A percentile compares a stretch with the other conserved stretches of the same genome.
Evolutionary conservation across 2,888 invertebrate species (phyloP).

Genomic region (Sycophila texana): DNA sequence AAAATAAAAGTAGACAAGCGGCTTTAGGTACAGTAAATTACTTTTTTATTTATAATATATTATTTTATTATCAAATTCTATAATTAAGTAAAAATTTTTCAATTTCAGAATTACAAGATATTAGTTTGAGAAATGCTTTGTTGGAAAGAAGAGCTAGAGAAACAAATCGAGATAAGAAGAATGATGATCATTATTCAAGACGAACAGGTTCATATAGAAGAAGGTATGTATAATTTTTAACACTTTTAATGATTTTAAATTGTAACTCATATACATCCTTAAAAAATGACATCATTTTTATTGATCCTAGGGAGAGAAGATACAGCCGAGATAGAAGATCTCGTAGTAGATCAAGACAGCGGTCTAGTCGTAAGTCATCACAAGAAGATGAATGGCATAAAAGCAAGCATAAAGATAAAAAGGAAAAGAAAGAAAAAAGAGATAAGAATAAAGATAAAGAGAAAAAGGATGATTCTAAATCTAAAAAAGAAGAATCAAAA

Average conservation of each 20-base stretch:
- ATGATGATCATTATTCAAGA: conserved; percentile 54
- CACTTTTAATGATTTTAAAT: conserved; percentile 23
- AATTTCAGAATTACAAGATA: conserved; percentile 49
- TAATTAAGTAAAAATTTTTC: not conserved
- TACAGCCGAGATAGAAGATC: conserved; percentile 54
- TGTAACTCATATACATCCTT: not conserved
- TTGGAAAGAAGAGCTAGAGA: conserved; percentile 61
- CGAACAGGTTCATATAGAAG: conserved; percentile 47
- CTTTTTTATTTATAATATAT: not conserved
- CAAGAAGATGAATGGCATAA: conserved; percentile 55
- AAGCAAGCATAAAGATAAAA: conserved; percentile 57
- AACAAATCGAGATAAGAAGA: conserved; percentile 61
- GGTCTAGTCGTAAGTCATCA: conserved; percentile 49
- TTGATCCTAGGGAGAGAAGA: conserved; percentile 45
- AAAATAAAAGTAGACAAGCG: conserved; percentile 67
- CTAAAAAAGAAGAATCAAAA: conserved; percentile 55
- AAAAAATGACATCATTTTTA: not conserved
- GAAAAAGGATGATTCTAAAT: conserved; percentile 56
- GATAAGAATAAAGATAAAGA: conserved; percentile 55
- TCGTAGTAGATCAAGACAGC: conserved; percentile 54
- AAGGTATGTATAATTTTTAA: conserved; percentile 25
- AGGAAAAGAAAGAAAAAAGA: conserved; percentile 57
- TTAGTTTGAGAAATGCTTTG: conserved; percentile 42
- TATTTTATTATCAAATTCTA: conserved; percentile 1
- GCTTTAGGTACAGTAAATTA: conserved; percentile 57